phyloP scores from a whole-genome alignment of 2,797 vertebrate species.

The Phaenicophaeus curvirostris region DNA sequence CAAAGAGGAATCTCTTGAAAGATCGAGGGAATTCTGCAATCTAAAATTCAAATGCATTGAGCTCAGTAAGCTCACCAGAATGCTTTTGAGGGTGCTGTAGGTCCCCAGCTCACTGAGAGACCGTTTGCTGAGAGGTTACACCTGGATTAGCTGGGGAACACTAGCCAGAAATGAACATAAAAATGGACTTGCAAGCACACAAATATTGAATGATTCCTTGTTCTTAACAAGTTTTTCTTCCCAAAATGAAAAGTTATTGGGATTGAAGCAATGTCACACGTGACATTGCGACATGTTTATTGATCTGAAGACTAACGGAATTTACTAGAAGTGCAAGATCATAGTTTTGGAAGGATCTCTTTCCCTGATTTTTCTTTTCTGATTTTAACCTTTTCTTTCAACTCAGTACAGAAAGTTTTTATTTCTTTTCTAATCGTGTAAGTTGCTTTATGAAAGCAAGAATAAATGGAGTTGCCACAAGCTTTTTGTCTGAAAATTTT shows the following conservation, averaged over 20 bases:
- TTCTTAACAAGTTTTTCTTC: too few species aligned
- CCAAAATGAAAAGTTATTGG: too few species aligned
- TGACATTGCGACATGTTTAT: too few species aligned
- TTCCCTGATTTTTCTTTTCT: neutral
- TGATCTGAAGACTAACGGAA: neutral
- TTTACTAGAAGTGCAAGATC: neutral
- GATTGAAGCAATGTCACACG: too few species aligned
- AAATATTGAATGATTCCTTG: too few species aligned
- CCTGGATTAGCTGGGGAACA: too few species aligned
- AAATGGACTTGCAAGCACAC: too few species aligned
- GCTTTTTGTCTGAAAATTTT: neutral
- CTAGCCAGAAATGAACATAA: too few species aligned
- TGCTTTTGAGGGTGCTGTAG: too few species aligned
- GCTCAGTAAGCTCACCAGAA: too few species aligned
- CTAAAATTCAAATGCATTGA: conserved; percentile 55
- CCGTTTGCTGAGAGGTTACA: too few species aligned
- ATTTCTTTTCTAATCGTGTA: neutral
- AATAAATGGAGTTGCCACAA: neutral
- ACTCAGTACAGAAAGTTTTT: neutral
- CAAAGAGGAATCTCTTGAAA: conserved; percentile 72
- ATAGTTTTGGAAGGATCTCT: neutral
- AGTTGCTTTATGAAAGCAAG: neutral
- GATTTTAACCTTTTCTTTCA: neutral
- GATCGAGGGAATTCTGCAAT: conserved; percentile 61
- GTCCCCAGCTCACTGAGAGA: too few species aligned